These are phyloP conservation scores for Proales similis DNA, from an alignment of 1,140 invertebrate species.

Conservation along the genomic window DNA sequence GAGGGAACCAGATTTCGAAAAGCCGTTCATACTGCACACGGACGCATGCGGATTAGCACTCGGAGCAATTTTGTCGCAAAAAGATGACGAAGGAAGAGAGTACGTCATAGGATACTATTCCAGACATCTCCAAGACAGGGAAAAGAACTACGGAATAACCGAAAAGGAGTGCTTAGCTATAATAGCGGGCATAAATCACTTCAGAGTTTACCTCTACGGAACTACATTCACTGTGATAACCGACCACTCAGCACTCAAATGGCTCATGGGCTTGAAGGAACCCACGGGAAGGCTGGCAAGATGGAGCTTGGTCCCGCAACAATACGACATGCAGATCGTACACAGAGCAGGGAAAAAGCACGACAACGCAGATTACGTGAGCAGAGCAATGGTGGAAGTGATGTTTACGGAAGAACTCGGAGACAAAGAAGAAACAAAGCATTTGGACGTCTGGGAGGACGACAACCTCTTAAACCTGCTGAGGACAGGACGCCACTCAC, in stretches of 20 bases:
- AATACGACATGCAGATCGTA: conserved; percentile 51
- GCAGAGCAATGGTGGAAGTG: conserved; percentile 37
- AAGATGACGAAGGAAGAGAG: conserved; percentile 37
- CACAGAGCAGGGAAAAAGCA: conserved; percentile 49
- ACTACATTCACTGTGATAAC: conserved; percentile 21
- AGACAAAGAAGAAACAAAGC: conserved; percentile 5
- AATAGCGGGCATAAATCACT: conserved; percentile 40
- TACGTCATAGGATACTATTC: conserved; percentile 37
- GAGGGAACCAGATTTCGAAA: conserved; percentile 38
- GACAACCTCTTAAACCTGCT: background rate
- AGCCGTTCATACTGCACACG: conserved; percentile 39
- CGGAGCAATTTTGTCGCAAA: conserved; percentile 40
- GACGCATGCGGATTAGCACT: conserved; percentile 40
- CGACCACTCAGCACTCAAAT: conserved; percentile 30
- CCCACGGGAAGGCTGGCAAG: conserved; percentile 42
- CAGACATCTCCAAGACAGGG: conserved; percentile 3
- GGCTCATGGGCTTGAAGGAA: conserved; percentile 36
- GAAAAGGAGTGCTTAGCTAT: conserved; percentile 42
- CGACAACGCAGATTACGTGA: conserved; percentile 47
- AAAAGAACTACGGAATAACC: conserved; percentile 42
- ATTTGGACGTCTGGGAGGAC: conserved; percentile 16
- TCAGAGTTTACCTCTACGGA: conserved; percentile 42
- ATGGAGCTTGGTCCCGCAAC: conserved; percentile 55
- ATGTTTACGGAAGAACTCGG: background rate
- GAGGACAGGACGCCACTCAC: conserved; percentile 5